These are phyloP conservation scores for Drosophila mojavensis DNA, from an alignment of 1,140 invertebrate species.

Conservation along the genomic window DNA sequence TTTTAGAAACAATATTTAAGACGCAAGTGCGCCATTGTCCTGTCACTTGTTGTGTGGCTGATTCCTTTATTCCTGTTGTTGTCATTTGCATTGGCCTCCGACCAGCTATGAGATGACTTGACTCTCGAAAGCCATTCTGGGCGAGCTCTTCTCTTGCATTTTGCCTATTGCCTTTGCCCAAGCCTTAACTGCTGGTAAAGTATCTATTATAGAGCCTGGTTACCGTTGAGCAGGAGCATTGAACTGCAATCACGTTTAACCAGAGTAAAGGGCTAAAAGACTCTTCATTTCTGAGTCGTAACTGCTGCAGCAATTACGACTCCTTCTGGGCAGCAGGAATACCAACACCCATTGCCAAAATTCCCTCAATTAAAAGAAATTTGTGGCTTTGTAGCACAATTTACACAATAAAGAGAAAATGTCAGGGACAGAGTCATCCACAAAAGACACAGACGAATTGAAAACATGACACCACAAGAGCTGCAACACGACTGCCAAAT, in stretches of 20 bases:
- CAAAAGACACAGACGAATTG: slow-evolving; percentile 20
- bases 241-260: background rate
- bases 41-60: slow-evolving; percentile 13
- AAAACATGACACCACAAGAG: slow-evolving; percentile 24
- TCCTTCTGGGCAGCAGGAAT: slow-evolving; percentile 12
- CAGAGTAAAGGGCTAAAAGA: background rate
- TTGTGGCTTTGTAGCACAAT: slow-evolving; percentile 46
- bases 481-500: background rate
- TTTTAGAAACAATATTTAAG: slow-evolving; percentile 57
- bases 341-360: slow-evolving; percentile 33
- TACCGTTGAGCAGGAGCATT: slow-evolving; percentile 5
- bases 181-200: slow-evolving; percentile 25
- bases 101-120: background rate
- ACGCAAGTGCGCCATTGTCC: slow-evolving; percentile 17
- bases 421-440: slow-evolving; percentile 26
- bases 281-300: slow-evolving; percentile 10
- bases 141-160: background rate
- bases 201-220: slow-evolving; percentile 12
- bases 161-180: background rate
- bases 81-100: slow-evolving; percentile 4
- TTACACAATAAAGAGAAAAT: slow-evolving; percentile 32
- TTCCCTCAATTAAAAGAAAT: slow-evolving; percentile 47
- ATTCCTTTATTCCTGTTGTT: slow-evolving; percentile 1
- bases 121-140: background rate
- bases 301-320: slow-evolving; percentile 1